Percentiles rank a stretch among this genome's conserved stretches.
Evolutionary conservation across 2,113 vertebrate genomes (phyloP).

Genomic region (Gymnocephalus cernua): DNA sequence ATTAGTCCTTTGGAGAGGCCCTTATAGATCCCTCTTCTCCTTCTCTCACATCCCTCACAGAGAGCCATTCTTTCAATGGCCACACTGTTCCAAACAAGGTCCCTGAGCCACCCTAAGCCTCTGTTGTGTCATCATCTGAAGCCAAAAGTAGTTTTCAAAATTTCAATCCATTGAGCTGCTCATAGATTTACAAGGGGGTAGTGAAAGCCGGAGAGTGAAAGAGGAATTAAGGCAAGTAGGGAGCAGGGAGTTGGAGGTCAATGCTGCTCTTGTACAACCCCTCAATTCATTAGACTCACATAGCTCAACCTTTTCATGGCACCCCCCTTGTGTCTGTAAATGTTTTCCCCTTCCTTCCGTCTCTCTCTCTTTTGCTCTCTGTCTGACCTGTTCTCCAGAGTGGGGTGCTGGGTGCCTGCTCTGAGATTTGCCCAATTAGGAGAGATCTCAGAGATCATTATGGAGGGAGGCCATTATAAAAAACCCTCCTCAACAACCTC

Average conservation of each 20-base stretch:
- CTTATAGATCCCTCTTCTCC: constrained; percentile 50
- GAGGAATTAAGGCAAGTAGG: constrained; percentile 43
- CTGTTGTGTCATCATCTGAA: constrained; percentile 23
- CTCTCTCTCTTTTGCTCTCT: constrained; percentile 27
- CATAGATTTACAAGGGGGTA: background rate
- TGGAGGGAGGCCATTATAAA: constrained; percentile 39
- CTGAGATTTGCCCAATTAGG: constrained; percentile 79
- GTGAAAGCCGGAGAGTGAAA: constrained; percentile 19
- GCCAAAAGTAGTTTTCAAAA: constrained; percentile 48
- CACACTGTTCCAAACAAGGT: constrained; percentile 28
- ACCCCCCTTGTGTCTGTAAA: constrained; percentile 59
- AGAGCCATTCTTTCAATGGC: constrained; percentile 6
- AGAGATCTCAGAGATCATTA: constrained; percentile 62
- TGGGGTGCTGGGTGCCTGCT: constrained; percentile 45
- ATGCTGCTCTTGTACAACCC: constrained; percentile 60
- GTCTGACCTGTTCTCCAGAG: constrained; percentile 63
- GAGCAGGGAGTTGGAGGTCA: constrained; percentile 60
- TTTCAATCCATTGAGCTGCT: constrained; percentile 24
- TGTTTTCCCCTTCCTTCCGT: constrained; percentile 46
- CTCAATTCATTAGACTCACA: constrained; percentile 74
- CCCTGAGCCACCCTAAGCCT: background rate
- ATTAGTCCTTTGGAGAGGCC: constrained; percentile 75
- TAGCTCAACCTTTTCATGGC: constrained; percentile 72
- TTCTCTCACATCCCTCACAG: constrained; percentile 28
- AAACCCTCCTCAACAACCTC: constrained; percentile 19